Evolutionary conservation across 2,797 vertebrate genomes (phyloP).

Genomic region (Aythya fuligula): DNA sequence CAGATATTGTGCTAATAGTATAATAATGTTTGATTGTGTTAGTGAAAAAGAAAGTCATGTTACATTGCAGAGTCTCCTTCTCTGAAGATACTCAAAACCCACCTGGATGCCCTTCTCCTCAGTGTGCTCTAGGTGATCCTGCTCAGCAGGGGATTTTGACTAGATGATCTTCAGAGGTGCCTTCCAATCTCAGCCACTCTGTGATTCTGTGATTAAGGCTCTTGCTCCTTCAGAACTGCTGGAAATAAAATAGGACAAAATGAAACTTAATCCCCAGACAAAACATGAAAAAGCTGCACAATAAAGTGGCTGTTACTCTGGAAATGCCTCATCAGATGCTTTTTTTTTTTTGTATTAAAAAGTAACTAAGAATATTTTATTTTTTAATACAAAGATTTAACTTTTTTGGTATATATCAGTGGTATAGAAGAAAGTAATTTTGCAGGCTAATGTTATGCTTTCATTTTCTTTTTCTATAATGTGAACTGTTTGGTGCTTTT

Average conservation of each 20-base stretch:
- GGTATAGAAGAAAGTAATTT: neutral
- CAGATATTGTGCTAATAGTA: neutral
- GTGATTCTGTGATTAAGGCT: neutral
- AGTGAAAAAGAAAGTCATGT: neutral
- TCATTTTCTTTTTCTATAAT: neutral
- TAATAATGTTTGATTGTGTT: neutral
- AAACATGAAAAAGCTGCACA: neutral
- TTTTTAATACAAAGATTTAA: neutral
- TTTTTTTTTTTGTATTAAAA: neutral
- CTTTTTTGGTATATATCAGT: neutral
- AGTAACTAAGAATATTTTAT: neutral
- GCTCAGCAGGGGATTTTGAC: no score
- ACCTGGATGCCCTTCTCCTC: no score
- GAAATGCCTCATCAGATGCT: neutral
- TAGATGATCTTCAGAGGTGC: no score
- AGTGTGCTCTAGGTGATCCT: no score
- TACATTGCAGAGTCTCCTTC: neutral
- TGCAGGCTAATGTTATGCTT: neutral
- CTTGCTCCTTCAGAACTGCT: neutral
- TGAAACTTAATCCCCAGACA: neutral
- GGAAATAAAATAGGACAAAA: neutral
- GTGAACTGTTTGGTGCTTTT: neutral
- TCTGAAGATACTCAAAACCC: no score
- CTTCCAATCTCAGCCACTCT: no score
- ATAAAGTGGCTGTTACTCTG: neutral